These are phyloP conservation scores for Bergia puertoricense DNA, from an alignment of 92 coral and sea anemone genomes.

Conservation along the genomic window DNA sequence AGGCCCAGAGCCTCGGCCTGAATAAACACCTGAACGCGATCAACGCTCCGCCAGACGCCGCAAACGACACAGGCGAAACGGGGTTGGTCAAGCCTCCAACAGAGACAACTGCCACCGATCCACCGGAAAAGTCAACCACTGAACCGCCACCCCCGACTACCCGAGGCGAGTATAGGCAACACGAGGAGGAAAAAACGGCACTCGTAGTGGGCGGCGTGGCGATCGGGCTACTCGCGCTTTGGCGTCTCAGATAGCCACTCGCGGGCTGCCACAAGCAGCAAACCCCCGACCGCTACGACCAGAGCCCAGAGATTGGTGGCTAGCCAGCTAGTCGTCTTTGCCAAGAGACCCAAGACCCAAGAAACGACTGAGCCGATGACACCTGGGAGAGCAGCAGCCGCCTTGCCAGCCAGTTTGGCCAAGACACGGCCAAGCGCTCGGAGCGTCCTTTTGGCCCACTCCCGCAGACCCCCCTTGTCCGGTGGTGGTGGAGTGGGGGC, in stretches of 20 bases:
- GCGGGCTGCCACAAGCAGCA: too few species aligned
- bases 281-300: background rate
- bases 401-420: too few species aligned
- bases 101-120: background rate
- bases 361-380: background rate
- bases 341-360: background rate
- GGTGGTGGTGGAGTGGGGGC: slow-evolving; percentile 18
- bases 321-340: background rate
- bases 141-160: background rate
- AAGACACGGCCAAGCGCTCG: slow-evolving; percentile 2
- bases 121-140: background rate
- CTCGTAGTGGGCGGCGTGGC: slow-evolving; percentile 7
- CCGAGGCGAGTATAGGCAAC: slow-evolving; percentile 18
- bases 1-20: too few species aligned
- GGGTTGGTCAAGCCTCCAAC: background rate
- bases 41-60: background rate
- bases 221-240: background rate
- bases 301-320: too few species aligned
- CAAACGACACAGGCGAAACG: background rate
- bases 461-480: slow-evolving; percentile 24
- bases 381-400: too few species aligned
- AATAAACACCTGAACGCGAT: background rate
- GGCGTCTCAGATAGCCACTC: background rate
- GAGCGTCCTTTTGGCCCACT: slow-evolving; percentile 11
- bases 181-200: slow-evolving; percentile 15